Conservation (phyloP, 1,140 invertebrate species). For the Cardiocondyla obscurior region DNA sequence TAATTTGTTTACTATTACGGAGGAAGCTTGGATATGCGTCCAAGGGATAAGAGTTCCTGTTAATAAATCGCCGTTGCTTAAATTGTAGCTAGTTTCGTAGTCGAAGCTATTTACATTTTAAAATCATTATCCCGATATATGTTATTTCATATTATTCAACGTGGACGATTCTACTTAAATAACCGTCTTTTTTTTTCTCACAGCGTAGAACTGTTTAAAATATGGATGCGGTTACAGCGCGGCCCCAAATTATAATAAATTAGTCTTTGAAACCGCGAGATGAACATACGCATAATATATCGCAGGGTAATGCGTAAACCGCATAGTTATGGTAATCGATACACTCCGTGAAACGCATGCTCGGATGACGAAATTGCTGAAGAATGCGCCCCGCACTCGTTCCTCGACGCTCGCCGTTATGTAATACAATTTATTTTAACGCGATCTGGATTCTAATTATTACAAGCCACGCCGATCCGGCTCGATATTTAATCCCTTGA, state of each 20-base stretch:
- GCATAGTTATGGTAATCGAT: constrained; percentile 49
- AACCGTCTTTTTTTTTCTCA: not conserved
- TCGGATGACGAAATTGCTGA: constrained; percentile 37
- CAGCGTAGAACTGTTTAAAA: not conserved
- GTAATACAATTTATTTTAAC: constrained; percentile 26
- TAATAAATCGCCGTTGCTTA: constrained; percentile 25
- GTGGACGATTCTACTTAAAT: constrained; percentile 5
- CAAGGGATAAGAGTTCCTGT: not conserved
- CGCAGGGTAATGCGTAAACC: constrained; percentile 30
- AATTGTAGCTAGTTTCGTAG: not conserved
- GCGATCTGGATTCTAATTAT: constrained; percentile 16
- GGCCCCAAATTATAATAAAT: constrained; percentile 46
- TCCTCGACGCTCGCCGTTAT: not conserved
- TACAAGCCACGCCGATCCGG: not conserved
- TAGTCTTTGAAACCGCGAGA: constrained; percentile 35
- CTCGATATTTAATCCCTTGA: not conserved
- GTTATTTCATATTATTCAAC: not conserved
- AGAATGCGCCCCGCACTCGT: constrained; percentile 28
- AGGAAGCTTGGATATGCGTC: not conserved
- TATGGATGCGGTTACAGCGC: constrained; percentile 14
- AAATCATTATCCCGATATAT: not conserved
- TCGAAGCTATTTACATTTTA: constrained; percentile 2
- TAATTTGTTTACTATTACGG: constrained; percentile 9
- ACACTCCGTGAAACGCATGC: constrained; percentile 38
- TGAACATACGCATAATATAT: constrained; percentile 43